A percentile compares a stretch with the other conserved stretches of the same genome.
Evolutionary conservation across 2,888 invertebrate genomes (phyloP).

Genomic region (Barypeithes pellucidus): DNA sequence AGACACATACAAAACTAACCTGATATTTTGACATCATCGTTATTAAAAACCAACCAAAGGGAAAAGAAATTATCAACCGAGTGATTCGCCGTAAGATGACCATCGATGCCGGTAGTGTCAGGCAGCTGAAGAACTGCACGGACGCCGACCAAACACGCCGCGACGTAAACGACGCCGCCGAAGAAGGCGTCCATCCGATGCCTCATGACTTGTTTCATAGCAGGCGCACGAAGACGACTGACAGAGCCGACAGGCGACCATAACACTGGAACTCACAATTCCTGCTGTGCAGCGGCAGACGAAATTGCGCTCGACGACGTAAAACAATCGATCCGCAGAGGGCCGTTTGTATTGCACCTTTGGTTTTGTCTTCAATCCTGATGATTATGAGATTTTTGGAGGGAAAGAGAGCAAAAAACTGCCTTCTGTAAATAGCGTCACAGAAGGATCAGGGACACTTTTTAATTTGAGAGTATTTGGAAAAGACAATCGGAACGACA

Average conservation of each 20-base stretch:
- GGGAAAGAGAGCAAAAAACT: background rate
- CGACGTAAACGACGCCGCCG: conserved; percentile 45
- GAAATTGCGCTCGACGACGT: conserved; percentile 54
- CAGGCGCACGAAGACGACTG: conserved; percentile 55
- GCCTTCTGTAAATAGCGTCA: background rate
- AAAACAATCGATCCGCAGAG: conserved; percentile 52
- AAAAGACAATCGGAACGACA: too few relatives aligned
- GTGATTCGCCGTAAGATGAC: conserved; percentile 71
- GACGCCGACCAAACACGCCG: conserved; percentile 44
- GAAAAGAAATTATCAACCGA: conserved; percentile 73
- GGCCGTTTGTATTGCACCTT: conserved; percentile 43
- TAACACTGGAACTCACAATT: conserved; percentile 53
- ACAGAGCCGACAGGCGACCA: conserved; percentile 54
- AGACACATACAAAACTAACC: conserved; percentile 60
- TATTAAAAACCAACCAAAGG: conserved; percentile 73
- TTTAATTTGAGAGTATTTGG: too few relatives aligned
- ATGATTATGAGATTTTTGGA: conserved; percentile 29
- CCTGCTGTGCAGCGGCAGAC: conserved; percentile 49
- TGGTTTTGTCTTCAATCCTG: conserved; percentile 31
- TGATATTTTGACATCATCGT: conserved; percentile 71
- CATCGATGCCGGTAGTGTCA: conserved; percentile 72
- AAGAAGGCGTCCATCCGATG: conserved; percentile 41
- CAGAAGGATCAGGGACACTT: too few relatives aligned
- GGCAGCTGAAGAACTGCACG: conserved; percentile 63
- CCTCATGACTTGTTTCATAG: conserved; percentile 56